These are phyloP conservation scores for Pharmacophagus antenor DNA, from an alignment of 2,888 invertebrate species.

Conservation along the genomic window DNA sequence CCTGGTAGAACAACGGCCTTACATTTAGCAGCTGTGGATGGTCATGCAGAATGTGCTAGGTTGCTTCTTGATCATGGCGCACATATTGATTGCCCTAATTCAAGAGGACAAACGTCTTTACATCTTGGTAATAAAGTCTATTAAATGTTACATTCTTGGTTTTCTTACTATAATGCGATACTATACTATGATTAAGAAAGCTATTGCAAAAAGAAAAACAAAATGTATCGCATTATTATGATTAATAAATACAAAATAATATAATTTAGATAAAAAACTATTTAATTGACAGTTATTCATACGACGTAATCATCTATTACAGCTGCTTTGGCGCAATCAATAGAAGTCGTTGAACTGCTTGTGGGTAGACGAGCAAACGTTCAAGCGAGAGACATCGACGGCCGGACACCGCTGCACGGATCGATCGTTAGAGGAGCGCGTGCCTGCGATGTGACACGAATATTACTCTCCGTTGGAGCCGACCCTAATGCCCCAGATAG, in stretches of 20 bases:
- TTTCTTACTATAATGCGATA: neutral
- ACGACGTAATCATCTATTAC: conserved; percentile 34
- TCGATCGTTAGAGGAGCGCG: conserved; percentile 89
- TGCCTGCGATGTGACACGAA: conserved; percentile 85
- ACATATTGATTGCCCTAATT: conserved; percentile 86
- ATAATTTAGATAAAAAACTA: too few relatives aligned
- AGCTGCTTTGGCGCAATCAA: conserved; percentile 90
- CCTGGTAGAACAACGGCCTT: conserved; percentile 88
- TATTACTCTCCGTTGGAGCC: conserved; percentile 84
- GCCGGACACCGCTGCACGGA: conserved; percentile 89
- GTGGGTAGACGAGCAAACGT: conserved; percentile 84
- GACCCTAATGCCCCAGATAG: conserved; percentile 88
- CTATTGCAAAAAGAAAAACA: too few relatives aligned
- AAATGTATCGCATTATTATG: too few relatives aligned
- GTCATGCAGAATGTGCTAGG: conserved; percentile 88
- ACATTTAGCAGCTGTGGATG: conserved; percentile 93
- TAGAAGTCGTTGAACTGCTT: conserved; percentile 87
- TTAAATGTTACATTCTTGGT: neutral
- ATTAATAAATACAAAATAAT: too few relatives aligned
- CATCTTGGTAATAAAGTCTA: conserved; percentile 84
- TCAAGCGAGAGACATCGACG: conserved; percentile 85
- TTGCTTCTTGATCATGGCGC: conserved; percentile 88
- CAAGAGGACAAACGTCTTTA: conserved; percentile 89
- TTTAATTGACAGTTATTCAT: too few relatives aligned
- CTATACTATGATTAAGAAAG: too few relatives aligned